These are phyloP conservation scores for Cynoglossus semilaevis DNA, from an alignment of 2,113 vertebrate species.

Conservation along the genomic window DNA sequence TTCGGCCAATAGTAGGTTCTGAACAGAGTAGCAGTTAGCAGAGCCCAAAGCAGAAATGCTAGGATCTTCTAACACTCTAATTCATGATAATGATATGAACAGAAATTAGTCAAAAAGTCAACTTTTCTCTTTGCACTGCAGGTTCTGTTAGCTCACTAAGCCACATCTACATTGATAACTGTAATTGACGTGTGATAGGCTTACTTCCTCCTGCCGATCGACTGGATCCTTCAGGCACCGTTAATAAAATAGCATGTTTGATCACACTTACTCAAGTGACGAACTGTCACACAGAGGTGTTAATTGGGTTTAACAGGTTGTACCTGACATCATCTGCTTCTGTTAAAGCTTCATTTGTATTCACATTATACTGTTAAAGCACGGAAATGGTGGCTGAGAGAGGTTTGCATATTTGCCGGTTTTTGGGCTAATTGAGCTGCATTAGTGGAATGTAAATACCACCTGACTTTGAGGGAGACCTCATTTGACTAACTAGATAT, in stretches of 20 bases:
- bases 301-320: constrained; percentile 10
- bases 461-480: no score
- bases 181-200: neutral
- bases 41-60: no score
- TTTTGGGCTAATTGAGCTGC: neutral
- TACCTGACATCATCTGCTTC: neutral
- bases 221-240: neutral
- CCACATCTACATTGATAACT: neutral
- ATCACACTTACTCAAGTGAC: neutral
- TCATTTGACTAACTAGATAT: no score
- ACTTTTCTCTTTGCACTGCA: neutral
- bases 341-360: neutral
- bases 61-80: no score
- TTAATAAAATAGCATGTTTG: neutral
- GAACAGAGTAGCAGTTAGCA: no score
- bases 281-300: neutral
- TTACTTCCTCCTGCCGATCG: neutral
- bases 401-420: neutral
- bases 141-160: no score
- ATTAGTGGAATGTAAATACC: neutral
- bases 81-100: no score
- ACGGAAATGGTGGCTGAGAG: neutral
- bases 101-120: neutral
- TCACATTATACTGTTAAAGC: neutral
- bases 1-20: no score